phyloP scores from a whole-genome alignment of 2,797 vertebrate species.

The Hippoglossus hippoglossus region DNA sequence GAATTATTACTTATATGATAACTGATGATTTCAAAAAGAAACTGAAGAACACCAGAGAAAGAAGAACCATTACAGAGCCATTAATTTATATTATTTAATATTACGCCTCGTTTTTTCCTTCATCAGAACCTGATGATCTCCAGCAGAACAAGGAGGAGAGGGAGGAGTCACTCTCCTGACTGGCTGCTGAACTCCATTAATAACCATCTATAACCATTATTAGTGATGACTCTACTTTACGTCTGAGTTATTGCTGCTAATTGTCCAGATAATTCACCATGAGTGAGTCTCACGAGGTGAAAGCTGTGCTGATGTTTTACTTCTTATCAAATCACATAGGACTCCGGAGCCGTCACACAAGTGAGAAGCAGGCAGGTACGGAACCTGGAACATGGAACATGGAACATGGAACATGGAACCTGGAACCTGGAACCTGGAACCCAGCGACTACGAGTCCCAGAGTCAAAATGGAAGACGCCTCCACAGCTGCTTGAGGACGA shows the following conservation, averaged over 20 bases:
- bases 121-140: background rate
- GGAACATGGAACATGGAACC: no score
- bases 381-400: no score
- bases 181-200: no score
- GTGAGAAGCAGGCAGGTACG: no score
- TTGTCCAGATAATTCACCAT: conserved; percentile 11
- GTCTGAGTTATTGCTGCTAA: conserved; percentile 4
- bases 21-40: background rate
- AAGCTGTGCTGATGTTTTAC: background rate
- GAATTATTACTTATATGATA: background rate
- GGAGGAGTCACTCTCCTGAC: background rate
- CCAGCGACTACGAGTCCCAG: no score
- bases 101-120: background rate
- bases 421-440: no score
- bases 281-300: background rate
- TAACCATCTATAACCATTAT: background rate
- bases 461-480: no score
- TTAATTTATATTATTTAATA: background rate
- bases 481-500: no score
- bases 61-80: background rate
- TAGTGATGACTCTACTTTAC: background rate
- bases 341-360: no score
- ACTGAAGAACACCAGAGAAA: background rate
- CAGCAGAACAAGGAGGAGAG: background rate
- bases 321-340: no score